Evolutionary conservation across 2,113 vertebrate genomes (phyloP), one percentile per base, ranked within the genome.

Genomic region (Atrichornis clamosus): DNA sequence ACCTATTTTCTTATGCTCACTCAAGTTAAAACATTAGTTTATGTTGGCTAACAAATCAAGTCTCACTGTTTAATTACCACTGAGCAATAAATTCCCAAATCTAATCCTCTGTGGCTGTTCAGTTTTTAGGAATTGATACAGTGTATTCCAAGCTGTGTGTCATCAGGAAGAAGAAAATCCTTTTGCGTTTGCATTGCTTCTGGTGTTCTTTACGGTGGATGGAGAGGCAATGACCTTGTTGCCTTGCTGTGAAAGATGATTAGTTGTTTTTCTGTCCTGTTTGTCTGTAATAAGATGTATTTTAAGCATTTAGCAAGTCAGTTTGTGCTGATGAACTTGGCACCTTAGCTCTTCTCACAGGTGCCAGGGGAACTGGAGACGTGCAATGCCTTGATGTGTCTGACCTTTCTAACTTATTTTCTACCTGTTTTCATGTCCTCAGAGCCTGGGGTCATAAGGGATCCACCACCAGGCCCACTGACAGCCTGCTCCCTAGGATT

Each of bases 371-470:
- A 90, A 94, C 69, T 35, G 53, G 92, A 94, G 86, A 81, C 1
- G 3, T 91, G 92, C 50, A 56, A n/a, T 41, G 83, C 67, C 44
- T 81, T 83, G 67, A 76, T 88, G 82, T 47, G 35, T 78, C 56
- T 96, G 96, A 94, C 93, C 80, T 94, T 92, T 95, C 59, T n/a
- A 70, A 80, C 56, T 91, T 80, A 20, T 18, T 90, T 94, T 92
- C 83, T 73, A 89, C 93, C 84, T 95, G 65, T 7, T 78, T 93
- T 84, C 26, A 2, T 17, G 79, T 86, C 37, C 62, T 90, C 60
- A 62, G 64, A 76, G 88, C 22, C 65, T 64, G 83, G 9, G 18
- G 47, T 81, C 28, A 2, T 60, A n/a, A 89, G 20, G 26, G 68
- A 78, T 85, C 56, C 9, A 4, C 60, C 72, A 0, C 33, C 37